phyloP scores from a whole-genome alignment of 2,113 vertebrate species.

The Calidris pygmaea region DNA sequence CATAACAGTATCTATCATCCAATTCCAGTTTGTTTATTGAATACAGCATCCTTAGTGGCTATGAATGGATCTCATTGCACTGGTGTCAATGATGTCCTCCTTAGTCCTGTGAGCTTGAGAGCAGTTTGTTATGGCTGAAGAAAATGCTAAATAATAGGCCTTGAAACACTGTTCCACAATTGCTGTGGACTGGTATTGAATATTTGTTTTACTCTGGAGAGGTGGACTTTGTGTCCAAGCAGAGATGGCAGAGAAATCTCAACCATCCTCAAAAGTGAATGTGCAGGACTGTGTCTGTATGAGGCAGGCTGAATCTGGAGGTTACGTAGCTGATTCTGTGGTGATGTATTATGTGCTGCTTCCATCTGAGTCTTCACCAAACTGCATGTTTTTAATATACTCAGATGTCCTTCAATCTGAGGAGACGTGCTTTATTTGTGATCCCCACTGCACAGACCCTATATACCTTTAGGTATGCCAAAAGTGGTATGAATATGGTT shows the following conservation, averaged over 20 bases:
- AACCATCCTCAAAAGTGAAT: not conserved
- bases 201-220: not conserved
- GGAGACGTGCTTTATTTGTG: not conserved
- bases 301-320: not conserved
- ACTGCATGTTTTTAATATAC: not conserved
- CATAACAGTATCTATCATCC: not conserved
- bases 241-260: not conserved
- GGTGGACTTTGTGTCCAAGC: not conserved
- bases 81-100: not conserved
- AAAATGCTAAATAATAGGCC: not conserved
- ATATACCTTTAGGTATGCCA: not conserved
- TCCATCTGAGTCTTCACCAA: not conserved
- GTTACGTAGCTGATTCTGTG: not conserved
- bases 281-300: not conserved
- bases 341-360: not conserved
- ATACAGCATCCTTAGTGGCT: not conserved
- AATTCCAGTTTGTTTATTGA: not conserved
- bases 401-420: not conserved
- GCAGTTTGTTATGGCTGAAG: not conserved
- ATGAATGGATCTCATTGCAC: not conserved
- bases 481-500: not conserved
- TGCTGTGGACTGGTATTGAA: not conserved
- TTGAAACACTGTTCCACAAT: not conserved
- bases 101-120: not conserved
- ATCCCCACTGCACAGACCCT: not conserved